Evolutionary conservation across 2,797 vertebrate species (phyloP).

Genomic region (Loris lydekkerianus): DNA sequence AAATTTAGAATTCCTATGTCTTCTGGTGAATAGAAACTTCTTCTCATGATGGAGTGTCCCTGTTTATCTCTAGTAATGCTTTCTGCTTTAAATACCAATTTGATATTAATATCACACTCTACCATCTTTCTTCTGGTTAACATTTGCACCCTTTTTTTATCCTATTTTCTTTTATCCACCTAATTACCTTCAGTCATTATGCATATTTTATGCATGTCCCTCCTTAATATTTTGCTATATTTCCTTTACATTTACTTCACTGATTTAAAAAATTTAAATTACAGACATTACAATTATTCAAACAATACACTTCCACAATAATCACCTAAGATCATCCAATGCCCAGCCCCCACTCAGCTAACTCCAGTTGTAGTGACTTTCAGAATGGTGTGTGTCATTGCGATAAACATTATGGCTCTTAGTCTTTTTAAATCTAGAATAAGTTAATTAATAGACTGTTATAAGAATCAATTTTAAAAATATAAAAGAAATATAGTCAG

Average conservation of each 20-base stretch:
- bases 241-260: constrained; percentile 21
- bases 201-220: neutral
- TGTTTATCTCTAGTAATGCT: neutral
- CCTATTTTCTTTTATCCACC: neutral
- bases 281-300: neutral
- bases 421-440: constrained; percentile 27
- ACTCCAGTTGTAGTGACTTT: neutral
- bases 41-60: neutral
- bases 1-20: constrained; percentile 20
- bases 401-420: neutral
- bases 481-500: neutral
- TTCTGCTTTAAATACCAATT: neutral
- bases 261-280: constrained; percentile 50
- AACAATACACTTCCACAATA: neutral
- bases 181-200: neutral
- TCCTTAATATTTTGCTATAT: neutral
- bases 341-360: neutral
- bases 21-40: constrained; percentile 1
- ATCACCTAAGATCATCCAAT: neutral
- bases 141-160: neutral
- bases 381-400: neutral
- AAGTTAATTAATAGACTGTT: neutral
- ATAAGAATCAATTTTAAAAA: neutral
- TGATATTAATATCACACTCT: neutral
- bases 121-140: constrained; percentile 37